phyloP scores from a whole-genome alignment of 2,888 invertebrate species.

The Ornithoptera priamus region DNA sequence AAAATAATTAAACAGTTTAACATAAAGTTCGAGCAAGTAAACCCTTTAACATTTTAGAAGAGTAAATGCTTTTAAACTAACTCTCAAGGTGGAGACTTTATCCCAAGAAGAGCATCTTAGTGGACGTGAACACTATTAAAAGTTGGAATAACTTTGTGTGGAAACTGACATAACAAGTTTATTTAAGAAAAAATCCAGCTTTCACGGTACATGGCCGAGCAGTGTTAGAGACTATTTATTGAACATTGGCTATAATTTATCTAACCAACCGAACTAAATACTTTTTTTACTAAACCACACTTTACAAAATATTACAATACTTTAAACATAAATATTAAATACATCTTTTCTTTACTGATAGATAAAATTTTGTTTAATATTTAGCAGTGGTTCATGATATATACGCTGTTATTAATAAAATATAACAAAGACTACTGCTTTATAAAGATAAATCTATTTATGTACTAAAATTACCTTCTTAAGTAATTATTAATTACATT shows the following conservation, averaged over 20 bases:
- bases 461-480: neutral
- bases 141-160: constrained; percentile 56
- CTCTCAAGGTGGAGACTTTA: constrained; percentile 26
- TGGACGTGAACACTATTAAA: constrained; percentile 61
- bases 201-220: constrained; percentile 7
- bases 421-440: too few species aligned
- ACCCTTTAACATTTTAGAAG: constrained; percentile 21
- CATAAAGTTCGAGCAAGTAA: constrained; percentile 1
- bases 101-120: constrained; percentile 26
- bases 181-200: constrained; percentile 39
- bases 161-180: constrained; percentile 59
- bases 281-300: too few species aligned
- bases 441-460: too few species aligned
- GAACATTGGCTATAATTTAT: neutral
- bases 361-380: too few species aligned
- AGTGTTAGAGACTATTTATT: neutral
- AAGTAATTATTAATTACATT: neutral
- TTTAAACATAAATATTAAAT: too few species aligned
- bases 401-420: too few species aligned
- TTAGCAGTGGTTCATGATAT: too few species aligned
- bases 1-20: neutral
- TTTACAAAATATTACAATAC: too few species aligned
- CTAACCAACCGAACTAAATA: neutral
- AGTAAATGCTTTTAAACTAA: constrained; percentile 26
- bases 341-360: too few species aligned